Conservation (phyloP, 2,113 vertebrate genomes). For the Cheilinus undulatus region DNA sequence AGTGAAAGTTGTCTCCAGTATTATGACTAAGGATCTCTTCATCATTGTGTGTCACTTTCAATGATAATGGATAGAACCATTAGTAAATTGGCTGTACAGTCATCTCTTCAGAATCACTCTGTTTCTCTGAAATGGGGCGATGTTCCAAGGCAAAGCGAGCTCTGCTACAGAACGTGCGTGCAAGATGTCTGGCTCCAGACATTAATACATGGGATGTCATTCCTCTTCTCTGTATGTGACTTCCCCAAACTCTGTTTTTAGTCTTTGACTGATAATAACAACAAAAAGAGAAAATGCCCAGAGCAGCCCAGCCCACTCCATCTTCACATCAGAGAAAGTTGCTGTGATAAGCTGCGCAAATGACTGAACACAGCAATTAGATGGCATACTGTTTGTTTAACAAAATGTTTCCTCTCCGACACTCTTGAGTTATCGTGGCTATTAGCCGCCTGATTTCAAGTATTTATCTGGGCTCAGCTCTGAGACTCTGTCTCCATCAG, state of each 20-base stretch:
- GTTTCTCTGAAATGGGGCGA: conserved; percentile 22
- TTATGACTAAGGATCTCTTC: background rate
- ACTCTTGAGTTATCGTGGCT: conserved; percentile 92
- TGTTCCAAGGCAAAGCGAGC: conserved; percentile 16
- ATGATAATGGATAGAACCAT: conserved; percentile 26
- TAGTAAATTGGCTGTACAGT: conserved; percentile 14
- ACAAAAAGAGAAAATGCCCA: conserved; percentile 43
- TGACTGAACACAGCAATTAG: conserved; percentile 94
- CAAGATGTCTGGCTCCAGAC: conserved; percentile 34
- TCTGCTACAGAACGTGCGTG: background rate
- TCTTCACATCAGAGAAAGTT: conserved; percentile 74
- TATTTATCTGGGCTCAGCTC: conserved; percentile 87
- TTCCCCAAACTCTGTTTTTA: conserved; percentile 9
- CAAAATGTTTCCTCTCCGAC: conserved; percentile 89
- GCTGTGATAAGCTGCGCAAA: conserved; percentile 82
- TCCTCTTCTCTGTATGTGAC: conserved; percentile 27
- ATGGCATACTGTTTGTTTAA: conserved; percentile 94
- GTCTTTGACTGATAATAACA: conserved; percentile 38
- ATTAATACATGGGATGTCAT: conserved; percentile 33
- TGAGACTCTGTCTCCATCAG: conserved; percentile 83
- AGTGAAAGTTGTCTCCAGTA: background rate
- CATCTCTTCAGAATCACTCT: background rate
- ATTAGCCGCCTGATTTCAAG: conserved; percentile 92
- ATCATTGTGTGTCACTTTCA: background rate
- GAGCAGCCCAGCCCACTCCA: conserved; percentile 46